Percentiles rank a stretch among this genome's conserved stretches.
These are phyloP conservation scores for Temnothorax nylanderi DNA, from an alignment of 1,140 invertebrate species.

Conservation along the genomic window DNA sequence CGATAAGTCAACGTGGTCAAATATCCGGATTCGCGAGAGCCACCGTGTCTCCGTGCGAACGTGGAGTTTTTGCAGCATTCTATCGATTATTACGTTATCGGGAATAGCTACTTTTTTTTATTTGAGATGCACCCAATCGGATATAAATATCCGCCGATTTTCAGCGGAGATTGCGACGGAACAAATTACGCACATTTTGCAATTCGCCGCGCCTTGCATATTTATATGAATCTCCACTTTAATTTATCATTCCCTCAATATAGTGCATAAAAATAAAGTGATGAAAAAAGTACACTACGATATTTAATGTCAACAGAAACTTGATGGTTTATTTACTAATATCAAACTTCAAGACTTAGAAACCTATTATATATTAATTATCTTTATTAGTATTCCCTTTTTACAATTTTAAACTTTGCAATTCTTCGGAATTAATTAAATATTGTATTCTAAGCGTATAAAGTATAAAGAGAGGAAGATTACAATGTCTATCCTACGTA, in stretches of 20 bases:
- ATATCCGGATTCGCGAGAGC: conserved; percentile 46
- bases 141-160: conserved; percentile 13
- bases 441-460: neutral
- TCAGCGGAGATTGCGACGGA: conserved; percentile 23
- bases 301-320: neutral
- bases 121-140: neutral
- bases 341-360: neutral
- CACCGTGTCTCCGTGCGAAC: neutral
- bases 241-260: neutral
- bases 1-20: conserved; percentile 48
- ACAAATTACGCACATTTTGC: neutral
- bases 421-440: neutral
- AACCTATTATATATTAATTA: neutral
- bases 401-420: neutral
- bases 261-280: neutral
- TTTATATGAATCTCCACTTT: neutral
- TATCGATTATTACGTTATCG: conserved; percentile 39
- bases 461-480: neutral
- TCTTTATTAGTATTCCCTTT: neutral
- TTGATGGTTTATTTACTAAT: neutral
- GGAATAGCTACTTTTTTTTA: neutral
- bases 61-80: neutral
- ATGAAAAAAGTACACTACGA: neutral
- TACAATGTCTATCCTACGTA: neutral
- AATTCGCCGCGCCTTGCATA: neutral